Evolutionary conservation across 2,113 vertebrate species (phyloP), one percentile per base, ranked within the genome.

Genomic region (Mobula birostris): DNA sequence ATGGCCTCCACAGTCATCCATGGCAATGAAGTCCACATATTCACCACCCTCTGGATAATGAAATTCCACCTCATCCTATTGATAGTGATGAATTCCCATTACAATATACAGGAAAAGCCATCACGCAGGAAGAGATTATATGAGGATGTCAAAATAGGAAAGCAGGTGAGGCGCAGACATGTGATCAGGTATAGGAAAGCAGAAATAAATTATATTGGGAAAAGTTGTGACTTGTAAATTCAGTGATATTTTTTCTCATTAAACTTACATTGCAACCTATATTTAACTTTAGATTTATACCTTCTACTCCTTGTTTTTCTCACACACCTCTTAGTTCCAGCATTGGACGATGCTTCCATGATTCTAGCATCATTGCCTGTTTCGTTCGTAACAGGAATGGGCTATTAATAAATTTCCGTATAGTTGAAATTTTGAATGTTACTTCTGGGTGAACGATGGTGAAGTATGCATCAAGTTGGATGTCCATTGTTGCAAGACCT

Each of bases 381-480:
- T 95, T 95, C 32, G 97, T 96, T 91, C 95, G 95, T 95, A 96
- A 96, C 94, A 97, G 96, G 96, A 97, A 97, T n/a, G 96, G 96
- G 94, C 96, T 97, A 94, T 96, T 97, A 96, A 96, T 97, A 95
- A 96, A 97, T 95, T 97, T 96, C 96, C 96, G 96, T 95, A 97
- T 96, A 95, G 96, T 95, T 61, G 95, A 96, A 94, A 97, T 96
- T 95, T 94, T 97, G 94, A 97, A 97, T 94, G 96, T 96, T 6
- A 97, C 95, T 95, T 97, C 96, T 88, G 95, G 96, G 76, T 97
- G 95, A 94, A 97, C 0, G 0, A 97, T 97, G 82, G 94, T 96
- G 96, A 97, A 97, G 94, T 97, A 97, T 21, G 96, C 95, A 95
- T 97, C 96, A 95, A 97, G 95, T 61, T 77, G 95, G 95, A 97